A percentile compares a stretch with the other conserved stretches of the same genome.
phyloP scores from a whole-genome alignment of 2,888 invertebrate genomes.

The Trichogramma dendrolimi region DNA sequence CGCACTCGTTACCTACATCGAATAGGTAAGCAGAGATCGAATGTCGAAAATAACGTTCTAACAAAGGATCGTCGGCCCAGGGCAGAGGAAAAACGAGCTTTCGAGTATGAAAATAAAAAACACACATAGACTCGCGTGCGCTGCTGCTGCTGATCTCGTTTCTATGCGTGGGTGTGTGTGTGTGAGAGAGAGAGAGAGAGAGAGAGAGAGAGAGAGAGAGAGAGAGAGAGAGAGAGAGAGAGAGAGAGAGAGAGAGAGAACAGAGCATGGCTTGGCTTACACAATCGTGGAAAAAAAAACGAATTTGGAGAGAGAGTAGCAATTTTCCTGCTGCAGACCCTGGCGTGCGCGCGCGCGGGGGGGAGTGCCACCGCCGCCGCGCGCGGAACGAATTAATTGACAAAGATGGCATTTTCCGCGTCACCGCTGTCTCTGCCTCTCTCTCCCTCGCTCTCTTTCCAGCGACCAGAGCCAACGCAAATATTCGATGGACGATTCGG shows the following conservation, averaged over 20 bases:
- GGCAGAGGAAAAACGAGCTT: not conserved
- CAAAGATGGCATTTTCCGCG: constrained; percentile 50
- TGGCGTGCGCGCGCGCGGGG: constrained; percentile 7
- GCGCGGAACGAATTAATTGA: constrained; percentile 51
- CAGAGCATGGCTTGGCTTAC: constrained; percentile 6
- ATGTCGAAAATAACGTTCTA: not conserved
- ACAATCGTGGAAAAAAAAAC: constrained; percentile 5
- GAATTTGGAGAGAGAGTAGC: constrained; percentile 25
- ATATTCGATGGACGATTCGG: constrained; percentile 36
- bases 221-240: constrained; percentile 11
- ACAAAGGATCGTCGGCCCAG: not conserved
- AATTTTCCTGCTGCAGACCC: constrained; percentile 39
- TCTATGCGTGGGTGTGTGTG: not conserved
- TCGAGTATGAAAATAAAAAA: not conserved
- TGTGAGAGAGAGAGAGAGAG: constrained; percentile 6
- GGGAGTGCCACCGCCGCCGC: constrained; percentile 38
- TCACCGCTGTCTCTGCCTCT: constrained; percentile 29
- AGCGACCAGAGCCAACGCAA: not conserved
- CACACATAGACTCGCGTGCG: not conserved
- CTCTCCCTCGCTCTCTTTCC: constrained; percentile 25
- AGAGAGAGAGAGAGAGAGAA: constrained; percentile 23
- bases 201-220: constrained; percentile 20
- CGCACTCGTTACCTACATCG: too few species aligned
- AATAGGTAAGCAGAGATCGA: too few species aligned
- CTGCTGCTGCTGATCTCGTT: too few species aligned